These are phyloP conservation scores for Nothura maculosa DNA, from an alignment of 2,797 vertebrate species.

Conservation along the genomic window DNA sequence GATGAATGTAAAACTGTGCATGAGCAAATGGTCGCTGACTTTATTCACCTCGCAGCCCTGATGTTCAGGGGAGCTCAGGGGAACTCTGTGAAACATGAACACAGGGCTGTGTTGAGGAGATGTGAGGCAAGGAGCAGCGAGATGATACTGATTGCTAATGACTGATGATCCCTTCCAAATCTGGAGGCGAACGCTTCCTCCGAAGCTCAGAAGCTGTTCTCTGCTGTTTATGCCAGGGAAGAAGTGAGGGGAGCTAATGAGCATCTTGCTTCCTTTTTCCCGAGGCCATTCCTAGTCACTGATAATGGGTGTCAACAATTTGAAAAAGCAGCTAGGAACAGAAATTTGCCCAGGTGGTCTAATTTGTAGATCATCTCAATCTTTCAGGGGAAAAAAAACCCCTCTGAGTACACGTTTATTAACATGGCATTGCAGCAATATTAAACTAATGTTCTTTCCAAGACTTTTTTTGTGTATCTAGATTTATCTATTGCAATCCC, in stretches of 20 bases:
- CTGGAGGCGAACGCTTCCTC: not conserved
- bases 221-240: not conserved
- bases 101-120: not conserved
- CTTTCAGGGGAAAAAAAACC: not conserved
- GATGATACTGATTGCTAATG: not conserved
- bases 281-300: not conserved
- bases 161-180: not conserved
- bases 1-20: not conserved
- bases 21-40: not conserved
- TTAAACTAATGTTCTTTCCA: not conserved
- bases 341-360: not conserved
- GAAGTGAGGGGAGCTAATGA: not conserved
- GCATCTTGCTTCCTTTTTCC: not conserved
- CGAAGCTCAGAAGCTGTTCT: not conserved
- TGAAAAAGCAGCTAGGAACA: not conserved
- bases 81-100: not conserved
- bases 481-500: not conserved
- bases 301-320: not conserved
- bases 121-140: not conserved
- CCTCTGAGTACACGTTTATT: not conserved
- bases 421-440: not conserved
- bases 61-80: not conserved
- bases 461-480: not conserved
- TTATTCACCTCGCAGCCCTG: not conserved
- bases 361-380: rapidly evolving